These are phyloP conservation scores for Plectus sambesii DNA, from an alignment of 1,140 invertebrate genomes.

Conservation along the genomic window DNA sequence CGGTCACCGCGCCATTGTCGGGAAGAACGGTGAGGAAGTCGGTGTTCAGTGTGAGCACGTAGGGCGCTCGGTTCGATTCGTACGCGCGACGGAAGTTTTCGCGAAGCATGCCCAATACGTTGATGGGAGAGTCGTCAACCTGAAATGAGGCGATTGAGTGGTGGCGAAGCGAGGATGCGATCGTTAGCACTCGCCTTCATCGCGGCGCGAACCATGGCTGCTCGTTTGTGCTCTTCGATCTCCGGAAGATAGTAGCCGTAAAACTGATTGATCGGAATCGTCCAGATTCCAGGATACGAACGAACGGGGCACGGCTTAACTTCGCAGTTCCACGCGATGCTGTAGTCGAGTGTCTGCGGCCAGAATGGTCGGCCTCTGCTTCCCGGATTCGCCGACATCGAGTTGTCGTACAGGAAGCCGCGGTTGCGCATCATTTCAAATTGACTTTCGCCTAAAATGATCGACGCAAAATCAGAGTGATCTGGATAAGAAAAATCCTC, in stretches of 20 bases:
- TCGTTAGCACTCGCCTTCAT: constrained; percentile 1
- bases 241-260: too few relatives aligned
- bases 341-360: constrained; percentile 34
- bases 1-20: constrained; percentile 24
- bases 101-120: constrained; percentile 14
- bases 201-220: constrained; percentile 12
- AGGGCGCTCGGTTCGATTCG: constrained; percentile 31
- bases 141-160: constrained; percentile 9
- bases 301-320: constrained; percentile 25
- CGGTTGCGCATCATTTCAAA: constrained; percentile 29
- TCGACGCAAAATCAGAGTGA: background rate
- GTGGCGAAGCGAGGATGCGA: background rate
- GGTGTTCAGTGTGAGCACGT: constrained; percentile 26
- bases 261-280: constrained; percentile 30
- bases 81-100: constrained; percentile 30
- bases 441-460: constrained; percentile 29
- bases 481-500: background rate
- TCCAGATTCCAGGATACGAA: constrained; percentile 25
- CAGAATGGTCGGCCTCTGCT: constrained; percentile 27
- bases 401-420: constrained; percentile 33
- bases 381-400: constrained; percentile 22
- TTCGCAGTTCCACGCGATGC: constrained; percentile 27
- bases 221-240: constrained; percentile 20
- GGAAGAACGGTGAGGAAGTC: constrained; percentile 29
- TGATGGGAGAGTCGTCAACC: constrained; percentile 16